Evolutionary conservation across 2,113 vertebrate species (phyloP).

Genomic region (Melanerpes aurifrons): DNA sequence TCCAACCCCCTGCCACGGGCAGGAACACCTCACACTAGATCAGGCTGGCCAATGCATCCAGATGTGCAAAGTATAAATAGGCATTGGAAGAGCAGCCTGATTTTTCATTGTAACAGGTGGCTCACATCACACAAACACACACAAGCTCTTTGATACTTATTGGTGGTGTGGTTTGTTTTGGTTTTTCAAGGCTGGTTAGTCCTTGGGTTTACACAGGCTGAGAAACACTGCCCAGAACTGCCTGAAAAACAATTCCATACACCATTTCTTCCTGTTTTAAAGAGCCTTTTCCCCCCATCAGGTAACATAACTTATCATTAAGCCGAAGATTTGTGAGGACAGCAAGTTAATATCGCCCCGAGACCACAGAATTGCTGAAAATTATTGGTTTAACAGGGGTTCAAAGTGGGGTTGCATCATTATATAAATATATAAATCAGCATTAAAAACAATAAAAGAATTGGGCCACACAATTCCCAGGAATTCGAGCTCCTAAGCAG

Average conservation of each 20-base stretch:
- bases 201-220: not conserved
- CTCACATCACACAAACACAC: not conserved
- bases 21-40: too few relatives aligned
- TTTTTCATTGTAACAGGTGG: not conserved
- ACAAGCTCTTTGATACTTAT: not conserved
- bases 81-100: not conserved
- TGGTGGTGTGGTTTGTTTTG: not conserved
- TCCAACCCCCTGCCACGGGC: too few relatives aligned
- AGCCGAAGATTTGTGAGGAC: slow-evolving; percentile 14
- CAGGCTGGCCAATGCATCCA: not conserved
- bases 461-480: not conserved
- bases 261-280: not conserved
- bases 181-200: not conserved
- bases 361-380: slow-evolving; percentile 44
- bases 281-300: slow-evolving; percentile 14
- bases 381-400: slow-evolving; percentile 31
- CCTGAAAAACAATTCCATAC: not conserved
- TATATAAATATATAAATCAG: slow-evolving; percentile 53
- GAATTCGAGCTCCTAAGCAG: slow-evolving; percentile 19
- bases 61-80: not conserved
- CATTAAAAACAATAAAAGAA: not conserved
- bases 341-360: not conserved
- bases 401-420: not conserved
- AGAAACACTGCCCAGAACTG: not conserved
- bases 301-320: slow-evolving; percentile 43